Base-by-base conservation (phyloP, 1,140 invertebrate species). In the Chironomus striatipennis region DNA sequence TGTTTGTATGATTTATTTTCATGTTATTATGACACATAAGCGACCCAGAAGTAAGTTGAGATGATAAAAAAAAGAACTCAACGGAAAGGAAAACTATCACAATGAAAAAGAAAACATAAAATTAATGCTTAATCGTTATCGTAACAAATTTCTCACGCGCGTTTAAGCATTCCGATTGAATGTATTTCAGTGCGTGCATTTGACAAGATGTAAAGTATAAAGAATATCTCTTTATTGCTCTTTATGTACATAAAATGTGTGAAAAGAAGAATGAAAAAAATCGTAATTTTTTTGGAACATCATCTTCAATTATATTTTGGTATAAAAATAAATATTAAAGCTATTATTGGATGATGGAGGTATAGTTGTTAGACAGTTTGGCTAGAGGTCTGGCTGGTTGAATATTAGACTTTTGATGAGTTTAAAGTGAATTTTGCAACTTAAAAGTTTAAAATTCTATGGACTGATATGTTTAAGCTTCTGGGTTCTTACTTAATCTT, bases 121-220 rank as follows among this genome's bases (percentile, higher is more conserved):
- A 70, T 1, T 34, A 34, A 70, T 20, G n/a, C 47, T 18, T 70
- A 70, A 70, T 70, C 65, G 20, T 17, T 17, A 70, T 70, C 65
- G 20, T 70, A 70, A 70, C 65, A 21, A 70, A 70, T 70, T 20
- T 70, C 65, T 70, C 65, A 70, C 65, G 65, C 17, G 65, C 65
- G 9, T n/a, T 7, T 34, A 34, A 15, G 12, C 47, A 12, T 57
- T n/a, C 47, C 12, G 47, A 57, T n/a, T 57, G 12, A 1, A 12
- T 57, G 8, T 47, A 15, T 5, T 57, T n/a, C 12, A 57, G n/a
- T 57, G 47, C 47, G 47, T 57, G 47, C 47, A n/a, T 57, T 57
- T 57, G 47, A 57, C 12, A 57, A 57, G 24, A 34, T 34, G 24
- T 34, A 34, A 34, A 34, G 24, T 34, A 34, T 34, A 34, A 57